Base-by-base conservation (phyloP, 2,888 invertebrate genomes). In the Ypsolopha scabrella region DNA sequence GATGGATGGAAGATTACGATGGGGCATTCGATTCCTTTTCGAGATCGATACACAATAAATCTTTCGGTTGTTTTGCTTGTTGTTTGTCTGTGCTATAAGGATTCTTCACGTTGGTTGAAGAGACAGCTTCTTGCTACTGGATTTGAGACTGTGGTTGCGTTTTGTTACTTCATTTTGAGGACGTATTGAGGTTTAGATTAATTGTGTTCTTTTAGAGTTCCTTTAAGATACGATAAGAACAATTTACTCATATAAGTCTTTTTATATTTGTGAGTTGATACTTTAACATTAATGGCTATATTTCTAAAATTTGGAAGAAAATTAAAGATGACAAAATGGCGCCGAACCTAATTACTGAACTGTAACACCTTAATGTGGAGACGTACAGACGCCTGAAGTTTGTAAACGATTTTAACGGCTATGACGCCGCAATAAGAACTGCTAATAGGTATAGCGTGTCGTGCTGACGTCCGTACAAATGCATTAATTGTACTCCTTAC, bases 11-110 rank as follows among this genome's bases (percentile, higher is more conserved):
- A 51, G 62, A 68, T 70, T 68, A 70, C 65, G 39, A n/a, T 63
- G 65, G 59, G 59, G 60, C 66, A 69, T 70, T 72, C 72, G 75
- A 77, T 78, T 73, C 70, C 72, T 67, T 75, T 67, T 66, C 67
- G 62, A 71, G 77, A 79, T 80, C 77, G 76, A 78, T 79, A 74
- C 70, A 72, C 75, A 70, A 78, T 79, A 79, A 77, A 78, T 78
- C 78, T 75, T 67, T 58, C 50, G 58, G 60, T 65, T 67, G 60
- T 70, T 70, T 67, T 72, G 24, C 24, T 24, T 24, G 51, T 51
- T 50, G 50, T 50, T 33, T 48, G 48, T 48, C 41, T 39, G 48
- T 24, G 24, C 24, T 4, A 24, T 24, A 24, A 11, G 37, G 11
- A 13, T 37, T 24, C 41, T 48, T n/a, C 13, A 43, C 14, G 13